Base-by-base conservation (phyloP, 1,140 invertebrate species). In the Bombus fervidus region DNA sequence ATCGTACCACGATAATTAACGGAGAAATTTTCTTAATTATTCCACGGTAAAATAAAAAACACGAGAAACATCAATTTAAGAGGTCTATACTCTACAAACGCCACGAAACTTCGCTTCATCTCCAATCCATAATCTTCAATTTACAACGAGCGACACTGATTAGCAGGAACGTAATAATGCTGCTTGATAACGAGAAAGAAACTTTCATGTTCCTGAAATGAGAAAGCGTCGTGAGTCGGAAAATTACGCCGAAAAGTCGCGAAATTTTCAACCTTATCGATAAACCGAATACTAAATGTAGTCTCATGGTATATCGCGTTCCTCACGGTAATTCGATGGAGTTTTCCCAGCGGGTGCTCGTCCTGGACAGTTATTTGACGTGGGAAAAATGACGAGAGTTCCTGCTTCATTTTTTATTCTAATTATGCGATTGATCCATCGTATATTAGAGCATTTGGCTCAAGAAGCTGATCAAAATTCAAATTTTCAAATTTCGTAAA, bases 301-400 rank as follows among this genome's bases (percentile, higher is more conserved):
- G 15, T 1, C 28, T 75, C 47, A 22, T 8, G 15, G 64, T 43
- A 25, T 57, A n/a, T 71, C n/a, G 25, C 34, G 47, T 53, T 12
- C 25, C 47, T 73, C 18, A 0, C 22, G 13, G 25, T 80, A 80
- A 69, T 41, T 68, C 41, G 43, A 81, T 57, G 25, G 37, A 31
- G 39, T 8, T 41, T n/a, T 5, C 8, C 12, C 1, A 28, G 8
- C 15, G 15, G 15, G 2, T 59, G 31, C 68, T 83, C 39, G 34
- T 39, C 34, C 31, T 22, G 13, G 72, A 83, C 81, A 68, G 31
- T 75, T 76, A 83, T 76, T 83, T 43, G 73, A 83, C 81, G 25
- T 47, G 71, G 81, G 39, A 83, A 76, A 83, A 83, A 83, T 76
- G 53, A 28, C 28, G 37, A 37, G 75, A 66, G 31, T 76, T 66